Evolutionary conservation across 2,797 vertebrate species (phyloP).

Genomic region (Calcarius lapponicus): DNA sequence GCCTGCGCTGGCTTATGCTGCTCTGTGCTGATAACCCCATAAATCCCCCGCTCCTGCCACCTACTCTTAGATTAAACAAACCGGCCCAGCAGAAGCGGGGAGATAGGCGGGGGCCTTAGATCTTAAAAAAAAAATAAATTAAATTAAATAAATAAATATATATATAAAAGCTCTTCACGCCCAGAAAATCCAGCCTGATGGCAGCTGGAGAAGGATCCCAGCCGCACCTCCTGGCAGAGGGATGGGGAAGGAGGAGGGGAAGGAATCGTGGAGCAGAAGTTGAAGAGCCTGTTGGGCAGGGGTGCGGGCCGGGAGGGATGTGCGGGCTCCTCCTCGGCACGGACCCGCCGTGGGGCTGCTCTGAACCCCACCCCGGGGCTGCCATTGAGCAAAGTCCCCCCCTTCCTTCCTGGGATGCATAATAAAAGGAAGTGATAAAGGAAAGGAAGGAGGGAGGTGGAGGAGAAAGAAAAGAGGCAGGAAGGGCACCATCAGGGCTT

Average conservation of each 20-base stretch:
- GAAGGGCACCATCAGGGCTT: constrained; percentile 41
- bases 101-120: constrained; percentile 1
- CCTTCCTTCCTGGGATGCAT: constrained; percentile 45
- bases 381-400: constrained; percentile 13
- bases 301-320: constrained; percentile 2
- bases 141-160: too few relatives aligned
- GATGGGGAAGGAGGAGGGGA: constrained; percentile 17
- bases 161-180: background rate
- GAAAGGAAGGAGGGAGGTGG: constrained; percentile 60
- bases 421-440: constrained; percentile 59
- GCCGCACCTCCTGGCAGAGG: constrained; percentile 41
- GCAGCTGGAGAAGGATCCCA: constrained; percentile 8
- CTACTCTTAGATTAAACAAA: constrained; percentile 48
- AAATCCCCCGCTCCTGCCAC: constrained; percentile 28
- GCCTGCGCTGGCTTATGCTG: background rate
- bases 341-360: background rate
- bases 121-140: background rate
- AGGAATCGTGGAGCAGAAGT: constrained; percentile 34
- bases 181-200: constrained; percentile 27
- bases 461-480: constrained; percentile 44
- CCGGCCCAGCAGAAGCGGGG: background rate
- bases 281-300: constrained; percentile 53
- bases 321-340: background rate
- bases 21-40: background rate
- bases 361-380: background rate